phyloP scores from a whole-genome alignment of 2,888 invertebrate species.

The Thalpophila matura region DNA sequence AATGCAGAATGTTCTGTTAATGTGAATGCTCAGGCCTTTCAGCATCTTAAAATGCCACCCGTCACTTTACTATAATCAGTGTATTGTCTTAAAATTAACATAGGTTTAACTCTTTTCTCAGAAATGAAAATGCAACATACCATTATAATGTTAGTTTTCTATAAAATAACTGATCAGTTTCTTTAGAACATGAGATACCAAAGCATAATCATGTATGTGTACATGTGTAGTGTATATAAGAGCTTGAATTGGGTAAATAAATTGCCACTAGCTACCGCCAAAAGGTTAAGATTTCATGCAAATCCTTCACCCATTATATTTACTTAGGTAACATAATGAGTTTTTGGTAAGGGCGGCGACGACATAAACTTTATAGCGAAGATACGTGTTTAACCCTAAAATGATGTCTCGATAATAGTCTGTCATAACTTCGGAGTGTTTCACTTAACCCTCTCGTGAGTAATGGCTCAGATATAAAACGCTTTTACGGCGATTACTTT shows the following conservation, averaged over 20 bases:
- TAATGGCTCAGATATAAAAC: conserved; percentile 59
- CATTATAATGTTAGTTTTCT: too few relatives aligned
- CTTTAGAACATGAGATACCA: too few relatives aligned
- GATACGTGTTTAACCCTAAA: conserved; percentile 67
- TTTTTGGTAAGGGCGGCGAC: conserved; percentile 44
- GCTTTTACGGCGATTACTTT: conserved; percentile 52
- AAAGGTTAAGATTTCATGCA: conserved; percentile 28
- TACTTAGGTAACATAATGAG: conserved; percentile 51
- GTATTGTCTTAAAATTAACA: too few relatives aligned
- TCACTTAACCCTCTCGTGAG: conserved; percentile 61
- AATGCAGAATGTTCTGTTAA: too few relatives aligned
- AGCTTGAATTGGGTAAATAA: conserved; percentile 12
- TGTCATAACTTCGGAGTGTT: conserved; percentile 66
- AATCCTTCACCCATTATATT: conserved; percentile 35
- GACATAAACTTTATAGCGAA: conserved; percentile 58
- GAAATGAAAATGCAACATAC: too few relatives aligned
- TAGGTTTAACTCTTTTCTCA: too few relatives aligned
- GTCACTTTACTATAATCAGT: too few relatives aligned
- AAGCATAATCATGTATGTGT: too few relatives aligned
- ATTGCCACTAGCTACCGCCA: neutral
- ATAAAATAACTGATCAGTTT: too few relatives aligned
- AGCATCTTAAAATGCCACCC: too few relatives aligned
- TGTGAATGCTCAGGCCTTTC: too few relatives aligned
- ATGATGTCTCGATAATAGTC: conserved; percentile 70
- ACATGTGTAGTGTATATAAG: neutral